Base-by-base conservation (phyloP, 2,888 invertebrate genomes). In the Meghimatium bilineatum region DNA sequence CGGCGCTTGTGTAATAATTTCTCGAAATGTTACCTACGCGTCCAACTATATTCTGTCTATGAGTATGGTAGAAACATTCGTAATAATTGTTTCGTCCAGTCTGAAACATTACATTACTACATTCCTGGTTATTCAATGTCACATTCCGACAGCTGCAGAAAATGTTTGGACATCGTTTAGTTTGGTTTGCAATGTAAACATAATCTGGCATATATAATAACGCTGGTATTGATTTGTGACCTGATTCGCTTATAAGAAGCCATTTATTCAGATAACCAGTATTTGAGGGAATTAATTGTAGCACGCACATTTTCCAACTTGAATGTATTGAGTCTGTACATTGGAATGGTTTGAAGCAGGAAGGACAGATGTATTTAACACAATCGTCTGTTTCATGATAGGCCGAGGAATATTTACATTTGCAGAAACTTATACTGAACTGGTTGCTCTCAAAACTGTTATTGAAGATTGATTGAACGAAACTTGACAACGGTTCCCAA, bases 181-280 rank as follows among this genome's bases (percentile, higher is more conserved):
- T 5, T 77, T 36, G n/a, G n/a, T 20, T 8, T 26, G 36, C 1
- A 63, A 5, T 36, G 38, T 38, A 60, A 38, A 77, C n/a, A 20
- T 6, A 17, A 63, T 14, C 60, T 0, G 36, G 77, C 6, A 36
- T 34, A 63, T 77, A 5, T 44, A n/a, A n/a, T n/a, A 34, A 10
- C 29, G 36, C 38, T 60, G n/a, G 17, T 44, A 74, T 74, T 52
- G 74, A 74, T 74, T 74, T 74, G 29, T 29, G 38, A 29, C 44
- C 38, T 32, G n/a, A 29, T 63, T 32, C 49, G 26, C 29, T 66
- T 66, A 6, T 23, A 3, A 20, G 5, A 32, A 67, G 23, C 66
- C 44, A 67, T 66, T 36, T 67, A 2, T 67, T 32, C 29, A 44
- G 29, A 20, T 20, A 23, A 26, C 17, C 23, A 1, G 29, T 63